Base-by-base conservation (phyloP, 2,797 vertebrate genomes). In the Takifugu rubripes region DNA sequence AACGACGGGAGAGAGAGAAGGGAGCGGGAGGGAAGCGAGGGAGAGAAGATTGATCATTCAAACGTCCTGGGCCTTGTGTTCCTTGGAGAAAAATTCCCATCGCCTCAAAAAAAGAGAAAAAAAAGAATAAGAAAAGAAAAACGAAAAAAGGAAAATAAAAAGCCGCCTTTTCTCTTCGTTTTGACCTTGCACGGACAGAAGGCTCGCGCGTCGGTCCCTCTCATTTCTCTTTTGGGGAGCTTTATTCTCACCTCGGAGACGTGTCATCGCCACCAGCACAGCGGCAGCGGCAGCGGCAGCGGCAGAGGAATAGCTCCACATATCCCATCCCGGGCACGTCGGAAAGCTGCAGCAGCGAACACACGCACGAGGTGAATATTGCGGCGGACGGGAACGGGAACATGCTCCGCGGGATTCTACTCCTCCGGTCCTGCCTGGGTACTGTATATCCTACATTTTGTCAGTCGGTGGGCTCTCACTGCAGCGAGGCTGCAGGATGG, bases 261-360 rank as follows among this genome's bases (percentile, higher is more conserved):
- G 77, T 60, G 53, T 69, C 71, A 58, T 65, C 72, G 61, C 64
- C 79, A 61, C 61, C 66, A 64, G 14, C 42, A 17, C 79, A 61
- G 61, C 66, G 62, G 14, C 42, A 17, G 4, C 53, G 14, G 14
- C 42, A 17, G 4, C 53, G 14, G 0, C 54, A 48, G 11, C 55
- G 61, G 52, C 59, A 59, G 56, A 75, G 77, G 78, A 79, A 72
- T 77, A 80, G 78, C 70, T 78, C 76, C 54, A 55, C 54, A 84
- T 75, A 80, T 82, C 79, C 84, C 81, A 83, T 85, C 84, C 85
- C 72, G 81, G 74, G 75, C 88, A 83, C 86, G 88, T 86, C 85
- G 80, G 79, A 81, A 46, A 81, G 81, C 83, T 67, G 87, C 83
- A 82, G 81, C 75, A 68, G 77, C 58, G 61, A 54, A 68, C 68